phyloP scores from a whole-genome alignment of 2,797 vertebrate genomes.

The Leucoraja ocellata region DNA sequence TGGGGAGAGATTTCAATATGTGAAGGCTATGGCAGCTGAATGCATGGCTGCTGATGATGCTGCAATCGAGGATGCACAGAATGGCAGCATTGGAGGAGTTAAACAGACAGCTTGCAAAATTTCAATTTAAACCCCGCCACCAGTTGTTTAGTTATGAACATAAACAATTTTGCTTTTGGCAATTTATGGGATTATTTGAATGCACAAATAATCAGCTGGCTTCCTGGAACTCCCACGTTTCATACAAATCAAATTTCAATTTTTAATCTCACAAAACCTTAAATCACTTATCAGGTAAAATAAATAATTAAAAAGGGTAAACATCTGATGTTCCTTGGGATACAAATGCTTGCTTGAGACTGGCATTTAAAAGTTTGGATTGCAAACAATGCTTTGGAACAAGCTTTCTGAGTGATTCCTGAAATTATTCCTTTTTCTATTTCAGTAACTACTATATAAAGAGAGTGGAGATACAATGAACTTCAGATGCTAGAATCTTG shows the following conservation, averaged over 20 bases:
- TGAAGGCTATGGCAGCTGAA: not conserved
- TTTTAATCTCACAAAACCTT: not conserved
- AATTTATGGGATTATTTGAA: not conserved
- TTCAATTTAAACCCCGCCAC: not conserved
- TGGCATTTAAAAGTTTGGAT: not conserved
- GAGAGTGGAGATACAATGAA: too few species aligned
- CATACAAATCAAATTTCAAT: not conserved
- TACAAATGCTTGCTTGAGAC: not conserved
- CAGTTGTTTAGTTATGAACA: not conserved
- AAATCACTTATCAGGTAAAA: not conserved
- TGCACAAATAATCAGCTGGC: not conserved
- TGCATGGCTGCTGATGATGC: not conserved
- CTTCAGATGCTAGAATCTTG: too few species aligned
- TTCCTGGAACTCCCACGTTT: not conserved
- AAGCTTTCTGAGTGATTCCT: not conserved
- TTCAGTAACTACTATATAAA: not conserved
- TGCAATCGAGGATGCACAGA: not conserved
- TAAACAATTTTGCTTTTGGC: not conserved
- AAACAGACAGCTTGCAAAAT: not conserved
- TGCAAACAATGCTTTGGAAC: not conserved
- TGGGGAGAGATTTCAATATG: not conserved
- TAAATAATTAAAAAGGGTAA: not conserved
- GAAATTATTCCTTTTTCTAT: not conserved
- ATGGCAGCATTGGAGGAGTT: not conserved
- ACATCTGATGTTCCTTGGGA: not conserved